Evolutionary conservation across 1,140 invertebrate genomes (phyloP).

Genomic region (Idris sp.): DNA sequence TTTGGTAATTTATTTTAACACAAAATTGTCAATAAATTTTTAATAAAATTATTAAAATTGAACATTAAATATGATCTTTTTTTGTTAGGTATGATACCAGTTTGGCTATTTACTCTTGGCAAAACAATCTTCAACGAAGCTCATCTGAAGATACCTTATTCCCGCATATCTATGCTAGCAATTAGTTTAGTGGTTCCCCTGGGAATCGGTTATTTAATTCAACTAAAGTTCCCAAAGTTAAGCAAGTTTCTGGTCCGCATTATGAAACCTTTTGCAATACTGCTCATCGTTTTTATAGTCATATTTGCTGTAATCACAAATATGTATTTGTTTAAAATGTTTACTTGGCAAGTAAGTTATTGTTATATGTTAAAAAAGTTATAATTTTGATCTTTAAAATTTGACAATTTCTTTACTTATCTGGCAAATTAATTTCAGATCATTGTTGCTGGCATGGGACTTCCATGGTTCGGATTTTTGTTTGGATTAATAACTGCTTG

Average conservation of each 20-base stretch:
- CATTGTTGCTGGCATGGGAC: constrained; percentile 86
- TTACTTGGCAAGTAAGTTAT: constrained; percentile 88
- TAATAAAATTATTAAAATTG: too few relatives aligned
- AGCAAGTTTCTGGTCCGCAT: constrained; percentile 86
- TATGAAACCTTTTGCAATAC: constrained; percentile 90
- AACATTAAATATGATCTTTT: constrained; percentile 18
- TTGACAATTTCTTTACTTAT: background rate
- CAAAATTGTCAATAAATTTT: too few relatives aligned
- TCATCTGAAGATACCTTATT: constrained; percentile 88
- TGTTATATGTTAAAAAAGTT: too few relatives aligned
- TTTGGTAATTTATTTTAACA: constrained; percentile 84
- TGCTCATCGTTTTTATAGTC: constrained; percentile 92
- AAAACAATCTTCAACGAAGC: constrained; percentile 86
- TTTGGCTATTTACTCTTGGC: constrained; percentile 97
- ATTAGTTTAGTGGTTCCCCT: constrained; percentile 90
- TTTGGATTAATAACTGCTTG: constrained; percentile 83
- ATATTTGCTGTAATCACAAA: constrained; percentile 95
- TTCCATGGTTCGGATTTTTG: constrained; percentile 93
- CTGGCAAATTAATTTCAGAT: constrained; percentile 79
- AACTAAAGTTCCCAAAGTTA: constrained; percentile 83
- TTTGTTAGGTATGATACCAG: constrained; percentile 92
- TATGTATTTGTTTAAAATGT: constrained; percentile 92
- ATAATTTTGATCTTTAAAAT: constrained; percentile 10
- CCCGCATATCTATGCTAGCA: constrained; percentile 86
- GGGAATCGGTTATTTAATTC: constrained; percentile 87